A percentile compares a stretch with the other conserved stretches of the same genome.
Evolutionary conservation across 1,140 invertebrate species (phyloP).

Genomic region (Pachypsylla venusta): DNA sequence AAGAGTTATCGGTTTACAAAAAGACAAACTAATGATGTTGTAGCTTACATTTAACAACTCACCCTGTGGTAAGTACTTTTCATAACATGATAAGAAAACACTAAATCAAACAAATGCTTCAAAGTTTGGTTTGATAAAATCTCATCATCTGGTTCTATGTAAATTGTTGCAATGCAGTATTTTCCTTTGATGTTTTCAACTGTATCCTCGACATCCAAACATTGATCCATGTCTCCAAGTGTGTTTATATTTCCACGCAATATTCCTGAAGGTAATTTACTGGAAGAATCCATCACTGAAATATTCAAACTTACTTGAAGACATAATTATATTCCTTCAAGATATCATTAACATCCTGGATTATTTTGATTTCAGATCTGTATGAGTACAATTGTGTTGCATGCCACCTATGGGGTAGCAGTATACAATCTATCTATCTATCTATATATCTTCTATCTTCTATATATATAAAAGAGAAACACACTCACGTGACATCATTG

Average conservation of each 20-base stretch:
- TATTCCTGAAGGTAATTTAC: not conserved
- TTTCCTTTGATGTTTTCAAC: not conserved
- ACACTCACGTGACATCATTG: too few species aligned
- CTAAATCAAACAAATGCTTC: not conserved
- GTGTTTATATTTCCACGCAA: not conserved
- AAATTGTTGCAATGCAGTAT: not conserved
- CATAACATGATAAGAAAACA: not conserved
- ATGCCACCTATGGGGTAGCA: too few species aligned
- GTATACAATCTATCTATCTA: too few species aligned
- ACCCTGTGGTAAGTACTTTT: conserved; percentile 3
- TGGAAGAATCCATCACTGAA: conserved; percentile 2
- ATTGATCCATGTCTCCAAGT: not conserved
- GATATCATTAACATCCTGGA: too few species aligned
- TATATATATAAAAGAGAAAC: too few species aligned
- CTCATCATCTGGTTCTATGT: not conserved
- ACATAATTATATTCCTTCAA: too few species aligned
- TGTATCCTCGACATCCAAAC: not conserved
- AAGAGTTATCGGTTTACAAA: too few species aligned
- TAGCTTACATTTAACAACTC: not conserved
- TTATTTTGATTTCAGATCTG: too few species aligned
- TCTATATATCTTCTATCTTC: too few species aligned
- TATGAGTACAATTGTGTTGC: too few species aligned
- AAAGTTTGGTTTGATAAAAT: not conserved
- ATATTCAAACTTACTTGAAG: too few species aligned
- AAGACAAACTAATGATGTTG: too few species aligned